phyloP scores from a whole-genome alignment of 2,888 invertebrate genomes.

The Toxonevra muliebris region DNA sequence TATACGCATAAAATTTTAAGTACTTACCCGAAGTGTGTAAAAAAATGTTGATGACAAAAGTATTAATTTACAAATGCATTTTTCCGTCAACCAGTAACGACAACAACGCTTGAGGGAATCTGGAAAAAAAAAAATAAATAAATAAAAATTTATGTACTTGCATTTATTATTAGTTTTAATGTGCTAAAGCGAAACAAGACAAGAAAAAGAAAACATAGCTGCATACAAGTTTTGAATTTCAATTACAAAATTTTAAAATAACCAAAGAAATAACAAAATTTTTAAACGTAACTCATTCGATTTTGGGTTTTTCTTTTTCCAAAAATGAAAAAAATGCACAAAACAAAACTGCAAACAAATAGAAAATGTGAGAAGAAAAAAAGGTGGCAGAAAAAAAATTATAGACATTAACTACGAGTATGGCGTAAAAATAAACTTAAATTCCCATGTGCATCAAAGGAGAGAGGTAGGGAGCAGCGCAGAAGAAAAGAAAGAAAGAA shows the following conservation, averaged over 20 bases:
- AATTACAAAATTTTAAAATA: conserved; percentile 52
- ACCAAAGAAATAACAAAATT: conserved; percentile 25
- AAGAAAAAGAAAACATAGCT: no score
- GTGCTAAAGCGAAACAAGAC: not conserved
- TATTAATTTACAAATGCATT: conserved; percentile 5
- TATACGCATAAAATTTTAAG: not conserved
- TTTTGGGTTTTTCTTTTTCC: no score
- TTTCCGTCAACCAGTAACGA: not conserved
- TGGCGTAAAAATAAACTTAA: conserved; percentile 5
- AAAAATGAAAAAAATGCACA: no score
- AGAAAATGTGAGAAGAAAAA: conserved; percentile 23
- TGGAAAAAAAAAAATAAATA: not conserved
- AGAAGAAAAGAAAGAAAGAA: conserved; percentile 2
- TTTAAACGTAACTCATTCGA: not conserved
- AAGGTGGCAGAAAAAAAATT: conserved; percentile 32
- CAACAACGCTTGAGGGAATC: not conserved
- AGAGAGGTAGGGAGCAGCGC: not conserved
- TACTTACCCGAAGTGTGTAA: not conserved
- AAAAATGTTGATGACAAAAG: not conserved
- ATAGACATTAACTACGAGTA: conserved; percentile 34
- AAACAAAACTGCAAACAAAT: not conserved
- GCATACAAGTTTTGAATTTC: conserved; percentile 31
- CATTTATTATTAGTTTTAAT: not conserved
- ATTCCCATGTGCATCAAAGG: not conserved
- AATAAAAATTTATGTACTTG: not conserved